Evolutionary conservation across 2,797 vertebrate species (phyloP).

Genomic region (Scomberomorus guttatus): DNA sequence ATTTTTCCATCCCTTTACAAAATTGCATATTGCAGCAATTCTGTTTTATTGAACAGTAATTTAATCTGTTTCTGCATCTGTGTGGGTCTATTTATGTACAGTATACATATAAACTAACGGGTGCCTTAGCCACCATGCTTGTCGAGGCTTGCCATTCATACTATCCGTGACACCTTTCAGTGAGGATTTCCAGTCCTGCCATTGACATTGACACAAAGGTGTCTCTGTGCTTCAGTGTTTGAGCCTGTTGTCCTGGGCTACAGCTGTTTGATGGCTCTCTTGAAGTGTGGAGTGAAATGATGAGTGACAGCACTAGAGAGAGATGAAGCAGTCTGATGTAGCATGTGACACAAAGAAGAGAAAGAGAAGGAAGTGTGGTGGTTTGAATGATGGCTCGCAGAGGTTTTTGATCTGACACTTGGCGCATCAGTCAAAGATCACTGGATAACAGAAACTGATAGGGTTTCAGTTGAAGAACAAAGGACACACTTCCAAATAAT

Average conservation of each 20-base stretch:
- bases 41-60: neutral
- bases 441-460: neutral
- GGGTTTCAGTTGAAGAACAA: constrained; percentile 5
- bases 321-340: constrained; percentile 8
- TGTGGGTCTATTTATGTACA: neutral
- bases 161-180: constrained; percentile 34
- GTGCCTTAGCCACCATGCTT: neutral
- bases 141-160: constrained; percentile 11
- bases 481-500: neutral
- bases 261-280: constrained; percentile 24
- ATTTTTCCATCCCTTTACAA: neutral
- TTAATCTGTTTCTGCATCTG: neutral
- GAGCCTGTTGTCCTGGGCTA: constrained; percentile 29
- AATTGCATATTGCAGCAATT: neutral
- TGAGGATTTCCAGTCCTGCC: constrained; percentile 24
- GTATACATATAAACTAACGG: neutral
- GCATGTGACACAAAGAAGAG: neutral
- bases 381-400: constrained; percentile 26
- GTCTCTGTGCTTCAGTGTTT: constrained; percentile 35
- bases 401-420: constrained; percentile 11
- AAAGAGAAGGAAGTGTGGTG: constrained; percentile 12
- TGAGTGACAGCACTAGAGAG: constrained; percentile 41
- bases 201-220: constrained; percentile 40
- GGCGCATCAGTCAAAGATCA: neutral
- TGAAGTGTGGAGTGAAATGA: constrained; percentile 34